These are phyloP conservation scores for Drosophila serrata DNA, from an alignment of 1,140 invertebrate genomes.

Conservation along the genomic window DNA sequence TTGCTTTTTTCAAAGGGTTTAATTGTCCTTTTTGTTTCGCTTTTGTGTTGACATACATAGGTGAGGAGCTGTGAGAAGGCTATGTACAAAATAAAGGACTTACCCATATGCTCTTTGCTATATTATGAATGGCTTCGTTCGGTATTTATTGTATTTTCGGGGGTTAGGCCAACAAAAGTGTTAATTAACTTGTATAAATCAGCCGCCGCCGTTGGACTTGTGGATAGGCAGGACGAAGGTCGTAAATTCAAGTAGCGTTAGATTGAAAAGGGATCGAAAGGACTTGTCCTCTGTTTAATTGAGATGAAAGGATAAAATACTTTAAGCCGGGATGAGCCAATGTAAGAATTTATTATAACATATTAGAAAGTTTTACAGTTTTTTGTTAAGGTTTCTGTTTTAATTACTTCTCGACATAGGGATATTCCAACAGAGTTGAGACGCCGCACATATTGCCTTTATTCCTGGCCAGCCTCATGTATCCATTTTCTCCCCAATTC, in stretches of 20 bases:
- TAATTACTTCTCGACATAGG: not conserved
- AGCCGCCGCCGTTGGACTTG: slow-evolving; percentile 55
- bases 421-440: slow-evolving; percentile 10
- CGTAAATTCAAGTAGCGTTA: slow-evolving; percentile 34
- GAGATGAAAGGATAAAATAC: slow-evolving; percentile 4
- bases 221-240: slow-evolving; percentile 9
- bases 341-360: not conserved
- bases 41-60: slow-evolving; percentile 76
- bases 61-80: slow-evolving; percentile 33
- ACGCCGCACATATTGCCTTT: slow-evolving; percentile 43
- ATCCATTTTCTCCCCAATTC: slow-evolving; percentile 88
- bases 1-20: slow-evolving; percentile 72
- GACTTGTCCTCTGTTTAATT: slow-evolving; percentile 12
- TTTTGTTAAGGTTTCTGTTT: not conserved
- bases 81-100: slow-evolving; percentile 26
- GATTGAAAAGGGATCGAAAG: slow-evolving; percentile 27
- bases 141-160: slow-evolving; percentile 46
- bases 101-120: slow-evolving; percentile 3
- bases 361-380: not conserved
- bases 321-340: not conserved
- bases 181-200: slow-evolving; percentile 83
- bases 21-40: slow-evolving; percentile 77
- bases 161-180: slow-evolving; percentile 60
- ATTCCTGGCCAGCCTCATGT: slow-evolving; percentile 87
- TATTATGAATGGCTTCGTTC: slow-evolving; percentile 45